Evolutionary conservation across 2,797 vertebrate genomes (phyloP), one percentile per base, ranked within the genome.

Genomic region (Rhinatrema bivittatum): DNA sequence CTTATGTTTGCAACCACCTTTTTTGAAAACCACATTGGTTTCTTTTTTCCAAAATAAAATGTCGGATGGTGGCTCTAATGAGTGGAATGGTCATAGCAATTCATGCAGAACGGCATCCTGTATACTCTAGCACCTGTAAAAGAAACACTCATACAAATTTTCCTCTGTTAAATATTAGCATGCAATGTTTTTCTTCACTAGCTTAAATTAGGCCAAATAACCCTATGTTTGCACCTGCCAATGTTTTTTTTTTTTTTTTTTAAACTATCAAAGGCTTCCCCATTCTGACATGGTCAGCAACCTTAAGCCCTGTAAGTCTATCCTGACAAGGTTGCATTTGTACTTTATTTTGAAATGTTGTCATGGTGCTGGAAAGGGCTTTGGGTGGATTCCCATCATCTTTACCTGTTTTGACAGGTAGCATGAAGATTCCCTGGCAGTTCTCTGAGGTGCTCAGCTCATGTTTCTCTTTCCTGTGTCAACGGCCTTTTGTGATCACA

Each of bases 281-380:
- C 13, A 13, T 9, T 0, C n/a, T n/a, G n/a, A n/a, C n/a, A n/a
- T n/a, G n/a, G n/a, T n/a, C 1, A 32, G 23, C 32, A 27, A 16
- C 2, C 16, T 38, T 10, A 26, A 29, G 34, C 42, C 28, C 40
- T 30, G 16, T n/a, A 36, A 56, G 40, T 34, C 34, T 36, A 8
- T 5, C 8, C 13, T 2, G 36, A 44, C 42, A 42, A 42, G 30
- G 31, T 26, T 38, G 39, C 54, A 31, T 53, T 28, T 16, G 50
- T 39, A 18, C 55, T 1, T 1, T 42, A 37, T 51, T 45, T 53
- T 50, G 25, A 38, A n/a, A 22, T 56, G 48, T 46, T 55, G 40
- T 39, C 54, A 49, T 44, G 44, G 56, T 52, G 46, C 21, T 36
- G 51, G 53, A 54, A 65, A 46, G 17, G 31, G 49, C 29, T 21